Conservation (phyloP, 2,797 vertebrate species). For the Dicrostonyx torquatus region DNA sequence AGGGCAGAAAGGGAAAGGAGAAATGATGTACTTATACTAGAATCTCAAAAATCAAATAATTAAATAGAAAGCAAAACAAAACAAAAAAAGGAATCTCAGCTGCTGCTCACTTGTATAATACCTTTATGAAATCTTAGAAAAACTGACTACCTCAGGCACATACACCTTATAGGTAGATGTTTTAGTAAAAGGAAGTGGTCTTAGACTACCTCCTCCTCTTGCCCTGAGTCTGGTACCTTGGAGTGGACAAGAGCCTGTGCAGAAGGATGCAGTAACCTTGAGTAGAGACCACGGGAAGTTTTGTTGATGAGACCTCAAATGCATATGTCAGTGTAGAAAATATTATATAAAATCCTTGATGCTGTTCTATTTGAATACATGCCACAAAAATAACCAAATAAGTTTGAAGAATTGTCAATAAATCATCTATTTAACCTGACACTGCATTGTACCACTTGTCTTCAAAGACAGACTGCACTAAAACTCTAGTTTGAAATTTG, state of each 20-base stretch:
- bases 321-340: slow-evolving; percentile 54
- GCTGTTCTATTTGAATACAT: slow-evolving; percentile 73
- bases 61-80: too few relatives aligned
- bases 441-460: slow-evolving; percentile 72
- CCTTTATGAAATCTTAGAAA: not conserved
- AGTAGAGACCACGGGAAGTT: not conserved
- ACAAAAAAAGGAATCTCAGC: not conserved
- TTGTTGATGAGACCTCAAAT: not conserved
- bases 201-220: not conserved
- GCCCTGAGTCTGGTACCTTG: not conserved
- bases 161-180: not conserved
- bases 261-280: not conserved
- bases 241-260: not conserved
- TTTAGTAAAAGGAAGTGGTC: not conserved
- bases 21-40: too few relatives aligned
- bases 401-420: slow-evolving; percentile 76
- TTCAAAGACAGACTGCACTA: slow-evolving; percentile 73
- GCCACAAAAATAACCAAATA: slow-evolving; percentile 76
- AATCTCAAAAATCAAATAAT: too few relatives aligned
- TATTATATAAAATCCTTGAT: slow-evolving; percentile 70
- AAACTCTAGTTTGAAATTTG: slow-evolving; percentile 68
- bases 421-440: slow-evolving; percentile 79
- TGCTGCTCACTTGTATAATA: not conserved
- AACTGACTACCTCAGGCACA: not conserved
- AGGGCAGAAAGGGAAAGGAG: too few relatives aligned